These are phyloP conservation scores for Lophura swinhoii DNA, from an alignment of 2,797 vertebrate genomes.

Conservation along the genomic window DNA sequence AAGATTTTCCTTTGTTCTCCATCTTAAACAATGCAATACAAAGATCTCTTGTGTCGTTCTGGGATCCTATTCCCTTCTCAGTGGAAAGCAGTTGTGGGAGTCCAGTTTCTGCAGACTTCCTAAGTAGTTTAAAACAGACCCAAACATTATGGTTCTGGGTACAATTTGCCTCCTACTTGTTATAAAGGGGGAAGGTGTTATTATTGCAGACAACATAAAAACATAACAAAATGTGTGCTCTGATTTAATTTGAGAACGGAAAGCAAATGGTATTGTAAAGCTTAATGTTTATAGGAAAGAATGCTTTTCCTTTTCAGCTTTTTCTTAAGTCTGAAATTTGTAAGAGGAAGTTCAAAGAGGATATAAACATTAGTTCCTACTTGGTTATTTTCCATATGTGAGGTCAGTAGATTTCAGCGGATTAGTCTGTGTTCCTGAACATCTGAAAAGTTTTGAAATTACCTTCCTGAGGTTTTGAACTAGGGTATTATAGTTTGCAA, in stretches of 20 bases:
- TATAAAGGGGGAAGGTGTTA: conserved; percentile 19
- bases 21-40: conserved; percentile 42
- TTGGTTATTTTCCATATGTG: conserved; percentile 21
- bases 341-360: conserved; percentile 45
- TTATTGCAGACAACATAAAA: conserved; percentile 26
- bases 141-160: neutral
- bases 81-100: neutral
- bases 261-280: neutral
- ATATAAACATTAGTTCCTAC: conserved; percentile 9
- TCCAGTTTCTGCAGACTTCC: conserved; percentile 5
- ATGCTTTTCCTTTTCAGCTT: conserved; percentile 41
- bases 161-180: neutral
- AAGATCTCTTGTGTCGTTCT: conserved; percentile 7
- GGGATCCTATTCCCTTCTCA: neutral
- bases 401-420: conserved; percentile 35
- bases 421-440: conserved; percentile 30
- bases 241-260: conserved; percentile 26
- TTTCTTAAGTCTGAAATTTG: conserved; percentile 26
- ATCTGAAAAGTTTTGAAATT: conserved; percentile 36
- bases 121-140: conserved; percentile 6
- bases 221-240: conserved; percentile 16
- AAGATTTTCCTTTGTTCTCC: conserved; percentile 57
- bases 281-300: conserved; percentile 48
- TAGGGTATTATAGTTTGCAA: neutral
- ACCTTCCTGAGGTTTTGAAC: conserved; percentile 46